Evolutionary conservation across 2,113 vertebrate genomes (phyloP).

Genomic region (Pycnonotus jocosus): DNA sequence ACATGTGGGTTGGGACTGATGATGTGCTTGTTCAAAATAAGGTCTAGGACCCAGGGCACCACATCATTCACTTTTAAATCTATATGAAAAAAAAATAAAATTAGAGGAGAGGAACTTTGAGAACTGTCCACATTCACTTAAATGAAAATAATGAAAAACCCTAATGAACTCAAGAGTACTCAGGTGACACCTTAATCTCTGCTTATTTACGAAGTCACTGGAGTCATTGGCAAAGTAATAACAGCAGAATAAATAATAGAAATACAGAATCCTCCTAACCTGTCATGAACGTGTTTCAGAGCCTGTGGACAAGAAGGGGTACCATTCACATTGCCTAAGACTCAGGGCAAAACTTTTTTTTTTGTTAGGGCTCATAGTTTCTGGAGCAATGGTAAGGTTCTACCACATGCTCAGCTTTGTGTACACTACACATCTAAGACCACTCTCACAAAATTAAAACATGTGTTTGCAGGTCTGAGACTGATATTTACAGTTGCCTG

Average conservation of each 20-base stretch:
- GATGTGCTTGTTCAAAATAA: constrained; percentile 87
- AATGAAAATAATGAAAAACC: background rate
- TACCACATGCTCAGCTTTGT: background rate
- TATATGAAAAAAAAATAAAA: constrained; percentile 31
- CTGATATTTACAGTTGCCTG: background rate
- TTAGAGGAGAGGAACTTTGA: background rate
- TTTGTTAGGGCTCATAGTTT: background rate
- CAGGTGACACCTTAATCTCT: background rate
- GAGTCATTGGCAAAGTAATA: background rate
- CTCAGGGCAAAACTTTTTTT: background rate
- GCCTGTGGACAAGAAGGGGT: background rate
- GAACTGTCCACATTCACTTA: accelerated
- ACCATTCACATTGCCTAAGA: background rate
- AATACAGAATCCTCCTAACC: background rate
- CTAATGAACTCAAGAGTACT: background rate
- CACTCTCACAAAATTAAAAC: background rate
- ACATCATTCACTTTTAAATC: constrained; percentile 87
- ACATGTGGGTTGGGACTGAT: constrained; percentile 89
- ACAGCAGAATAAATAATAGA: background rate
- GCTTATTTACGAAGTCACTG: background rate
- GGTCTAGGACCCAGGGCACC: constrained; percentile 89
- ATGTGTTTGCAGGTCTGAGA: background rate
- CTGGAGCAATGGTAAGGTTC: background rate
- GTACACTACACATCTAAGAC: background rate
- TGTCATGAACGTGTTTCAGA: background rate